Evolutionary conservation across 2,888 invertebrate genomes (phyloP), one percentile per base, ranked within the genome.

Genomic region (Clunio marinus): DNA sequence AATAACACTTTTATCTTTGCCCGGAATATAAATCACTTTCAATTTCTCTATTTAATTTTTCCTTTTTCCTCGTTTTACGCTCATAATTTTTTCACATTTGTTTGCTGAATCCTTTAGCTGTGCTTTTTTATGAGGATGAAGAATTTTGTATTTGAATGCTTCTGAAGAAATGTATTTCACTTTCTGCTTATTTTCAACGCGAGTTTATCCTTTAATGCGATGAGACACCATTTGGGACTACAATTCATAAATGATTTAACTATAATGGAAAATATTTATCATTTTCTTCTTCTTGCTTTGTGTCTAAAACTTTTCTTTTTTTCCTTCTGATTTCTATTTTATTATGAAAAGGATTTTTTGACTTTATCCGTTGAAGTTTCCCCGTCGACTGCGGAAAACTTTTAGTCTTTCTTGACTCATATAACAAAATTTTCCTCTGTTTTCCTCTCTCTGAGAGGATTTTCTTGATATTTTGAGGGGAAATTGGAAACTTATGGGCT

Each of bases 201-300:
- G 3, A 17, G 22, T 51, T 51, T 51, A 51, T 51, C 51, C 51
- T 51, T 51, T 4, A 51, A 51, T 22, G 51, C 51, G 51, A 51
- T 17, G 51, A 51, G 51, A 51, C 51, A 51, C 51, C 41, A 22
- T 51, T 51, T 51, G 51, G 51, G 17, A 17, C 2, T 17, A 22
- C 17, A 51, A 51, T 51, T 51, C 51, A 51, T 51, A 51, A 51
- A 51, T 51, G 51, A 51, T 51, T 51, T 51, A 51, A 51, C 51
- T 51, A 51, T 17, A 51, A 51, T 51, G 51, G 17, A n/a, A 51
- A 17, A 51, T 51, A 51, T 51, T 51, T n/a, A 51, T 51, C 51
- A 51, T 51, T 51, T 51, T 51, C 17, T n/a, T 51, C n/a, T 32
- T 32, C 35, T 32, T 32, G 35, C 13, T 32, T 17, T 45, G n/a